Base-by-base conservation (phyloP, 2,113 vertebrate genomes). In the Urocolius indicus region DNA sequence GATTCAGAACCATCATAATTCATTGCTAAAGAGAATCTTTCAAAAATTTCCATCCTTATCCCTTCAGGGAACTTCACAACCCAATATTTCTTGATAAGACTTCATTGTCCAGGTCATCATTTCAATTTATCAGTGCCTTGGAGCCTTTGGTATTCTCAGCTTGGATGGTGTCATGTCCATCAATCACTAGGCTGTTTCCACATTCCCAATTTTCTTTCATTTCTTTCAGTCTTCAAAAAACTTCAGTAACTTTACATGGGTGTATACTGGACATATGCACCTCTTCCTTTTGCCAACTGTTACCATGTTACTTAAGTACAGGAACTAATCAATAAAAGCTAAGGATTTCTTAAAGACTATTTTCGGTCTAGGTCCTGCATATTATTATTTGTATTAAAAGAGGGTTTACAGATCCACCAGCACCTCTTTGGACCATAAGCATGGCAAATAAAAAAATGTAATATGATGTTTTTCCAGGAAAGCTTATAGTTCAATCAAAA, bases 91-190 rank as follows among this genome's bases (percentile, higher is more conserved):
- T 92, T 89, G 89, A 94, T 93, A 91, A 95, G 77, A 94, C 90
- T 93, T 96, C 93, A 86, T 96, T 92, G 96, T 83, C 94, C 90
- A 97, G 94, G 93, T 84, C 94, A 95, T 96, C 94, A 93, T 94
- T 96, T 96, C 94, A 96, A 95, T 97, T 96, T 95, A 96, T 94
- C 92, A 94, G 55, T 75, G 86, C 95, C 97, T 91, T 83, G 51
- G 68, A 94, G 91, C 87, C 80, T 87, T 80, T 71, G 78, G 52
- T 90, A 87, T 93, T 93, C 87, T 89, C 92, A 89, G 94, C 65
- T 77, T 93, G 75, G 89, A 68, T 69, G 78, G 92, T 90, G 79
- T 87, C 89, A 66, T 38, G 84, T 91, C 87, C 84, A 95, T 97
- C 97, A 96, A 96, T 97, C 95, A 95, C 61, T n/a, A 77, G 57